phyloP scores from a whole-genome alignment of 2,888 invertebrate genomes.

The Leptinotarsa juncta region DNA sequence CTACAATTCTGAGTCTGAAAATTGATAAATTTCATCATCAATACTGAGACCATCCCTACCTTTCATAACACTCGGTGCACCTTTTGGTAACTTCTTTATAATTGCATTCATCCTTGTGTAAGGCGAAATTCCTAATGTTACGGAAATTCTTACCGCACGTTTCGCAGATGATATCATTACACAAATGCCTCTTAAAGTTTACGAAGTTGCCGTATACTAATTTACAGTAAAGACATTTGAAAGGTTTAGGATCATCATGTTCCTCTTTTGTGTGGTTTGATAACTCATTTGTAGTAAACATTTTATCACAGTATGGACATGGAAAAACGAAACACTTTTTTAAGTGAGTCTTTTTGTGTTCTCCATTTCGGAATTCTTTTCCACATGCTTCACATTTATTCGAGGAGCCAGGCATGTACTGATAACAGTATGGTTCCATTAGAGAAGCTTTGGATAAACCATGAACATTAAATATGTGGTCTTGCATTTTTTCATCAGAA shows the following conservation, averaged over 20 bases:
- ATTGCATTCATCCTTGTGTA: neutral
- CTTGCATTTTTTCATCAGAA: neutral
- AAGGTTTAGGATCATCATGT: conserved; percentile 12
- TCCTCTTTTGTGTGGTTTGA: neutral
- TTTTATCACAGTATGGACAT: conserved; percentile 16
- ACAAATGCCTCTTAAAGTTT: neutral
- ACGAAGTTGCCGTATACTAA: neutral
- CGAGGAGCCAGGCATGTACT: conserved; percentile 13
- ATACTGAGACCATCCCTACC: neutral
- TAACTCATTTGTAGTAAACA: neutral
- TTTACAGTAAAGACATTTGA: conserved; percentile 16
- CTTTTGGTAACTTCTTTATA: neutral
- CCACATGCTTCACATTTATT: conserved; percentile 12
- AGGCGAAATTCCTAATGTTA: neutral
- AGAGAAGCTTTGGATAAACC: conserved; percentile 7
- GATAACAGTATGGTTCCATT: conserved; percentile 6
- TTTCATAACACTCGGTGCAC: conserved; percentile 9
- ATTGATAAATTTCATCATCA: neutral
- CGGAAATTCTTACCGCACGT: neutral
- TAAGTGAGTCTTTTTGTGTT: neutral
- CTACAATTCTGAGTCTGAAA: neutral
- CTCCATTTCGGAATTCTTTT: neutral
- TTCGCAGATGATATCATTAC: conserved; percentile 11
- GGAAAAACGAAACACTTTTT: conserved; percentile 3
- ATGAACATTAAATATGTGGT: neutral